These are phyloP conservation scores for Leptodactylus fallax DNA, from an alignment of 2,797 vertebrate genomes.

Conservation along the genomic window DNA sequence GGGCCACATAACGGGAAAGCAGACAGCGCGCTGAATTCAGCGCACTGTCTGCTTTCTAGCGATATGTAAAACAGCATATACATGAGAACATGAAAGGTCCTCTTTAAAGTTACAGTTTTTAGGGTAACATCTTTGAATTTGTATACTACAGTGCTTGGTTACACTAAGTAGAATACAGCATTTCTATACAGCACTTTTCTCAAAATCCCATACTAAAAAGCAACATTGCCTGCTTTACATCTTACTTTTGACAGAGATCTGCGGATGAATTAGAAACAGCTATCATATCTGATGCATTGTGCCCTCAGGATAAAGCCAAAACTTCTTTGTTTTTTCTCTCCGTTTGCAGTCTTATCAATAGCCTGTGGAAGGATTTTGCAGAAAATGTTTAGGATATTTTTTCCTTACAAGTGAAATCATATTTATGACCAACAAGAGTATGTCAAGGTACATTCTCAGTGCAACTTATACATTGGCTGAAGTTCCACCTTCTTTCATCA, in stretches of 20 bases:
- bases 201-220: no score
- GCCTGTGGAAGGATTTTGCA: not conserved
- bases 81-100: no score
- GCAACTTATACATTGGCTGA: not conserved
- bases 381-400: not conserved
- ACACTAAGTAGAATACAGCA: no score
- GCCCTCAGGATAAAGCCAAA: conserved; percentile 38
- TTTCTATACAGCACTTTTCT: no score
- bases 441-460: not conserved
- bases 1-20: no score
- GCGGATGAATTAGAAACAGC: conserved; percentile 76
- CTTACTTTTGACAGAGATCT: conserved; percentile 80
- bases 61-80: no score
- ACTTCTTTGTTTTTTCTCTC: not conserved
- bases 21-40: no score
- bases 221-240: not conserved
- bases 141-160: no score
- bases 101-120: no score
- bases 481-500: not conserved
- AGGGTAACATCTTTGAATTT: no score
- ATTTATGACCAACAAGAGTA: not conserved
- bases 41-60: no score
- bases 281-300: conserved; percentile 82
- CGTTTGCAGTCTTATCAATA: not conserved
- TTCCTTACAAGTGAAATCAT: not conserved